Percentiles rank a stretch among this genome's conserved stretches.
These are phyloP conservation scores for Pachyseris speciosa DNA, from an alignment of 64 coral and sea anemone genomes.

Conservation along the genomic window DNA sequence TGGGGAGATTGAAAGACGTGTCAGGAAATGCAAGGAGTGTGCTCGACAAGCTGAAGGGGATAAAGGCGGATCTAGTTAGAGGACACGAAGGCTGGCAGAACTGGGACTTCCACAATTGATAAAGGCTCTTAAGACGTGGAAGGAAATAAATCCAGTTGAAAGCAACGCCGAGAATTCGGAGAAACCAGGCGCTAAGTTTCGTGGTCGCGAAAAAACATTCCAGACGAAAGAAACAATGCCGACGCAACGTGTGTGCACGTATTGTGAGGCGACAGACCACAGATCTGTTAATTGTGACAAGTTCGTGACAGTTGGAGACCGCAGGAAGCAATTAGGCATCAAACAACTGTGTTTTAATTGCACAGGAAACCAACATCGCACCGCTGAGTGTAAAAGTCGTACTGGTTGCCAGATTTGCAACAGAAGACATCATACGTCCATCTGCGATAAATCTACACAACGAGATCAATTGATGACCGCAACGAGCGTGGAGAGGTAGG, in stretches of 20 bases:
- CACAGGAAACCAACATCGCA: slow-evolving; percentile 46
- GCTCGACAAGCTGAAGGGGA: slow-evolving; percentile 50
- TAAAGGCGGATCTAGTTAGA: slow-evolving; percentile 2
- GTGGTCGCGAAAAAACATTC: background rate
- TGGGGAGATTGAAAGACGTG: slow-evolving; percentile 51
- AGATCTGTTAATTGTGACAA: slow-evolving; percentile 21
- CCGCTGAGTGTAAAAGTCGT: slow-evolving; percentile 30
- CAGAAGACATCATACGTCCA: slow-evolving; percentile 24
- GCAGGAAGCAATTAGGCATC: background rate
- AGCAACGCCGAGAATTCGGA: too few species aligned
- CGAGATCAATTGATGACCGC: background rate
- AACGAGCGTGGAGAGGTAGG: slow-evolving; percentile 4
- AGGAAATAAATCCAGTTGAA: slow-evolving; percentile 38
- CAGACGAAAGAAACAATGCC: background rate
- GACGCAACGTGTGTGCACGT: background rate
- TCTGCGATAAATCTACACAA: slow-evolving; percentile 25
- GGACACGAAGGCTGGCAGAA: slow-evolving; percentile 33
- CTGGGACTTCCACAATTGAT: slow-evolving; percentile 40
- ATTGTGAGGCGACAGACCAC: background rate
- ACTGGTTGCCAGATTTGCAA: slow-evolving; percentile 56
- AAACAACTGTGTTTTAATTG: too few species aligned
- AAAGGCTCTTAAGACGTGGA: slow-evolving; percentile 40
- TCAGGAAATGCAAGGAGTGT: slow-evolving; percentile 27
- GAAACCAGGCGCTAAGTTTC: too few species aligned
- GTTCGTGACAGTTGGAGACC: background rate